Percentiles rank a stretch among this genome's conserved stretches.
These are phyloP conservation scores for Mustelus asterias DNA, from an alignment of 2,113 vertebrate genomes.

Conservation along the genomic window DNA sequence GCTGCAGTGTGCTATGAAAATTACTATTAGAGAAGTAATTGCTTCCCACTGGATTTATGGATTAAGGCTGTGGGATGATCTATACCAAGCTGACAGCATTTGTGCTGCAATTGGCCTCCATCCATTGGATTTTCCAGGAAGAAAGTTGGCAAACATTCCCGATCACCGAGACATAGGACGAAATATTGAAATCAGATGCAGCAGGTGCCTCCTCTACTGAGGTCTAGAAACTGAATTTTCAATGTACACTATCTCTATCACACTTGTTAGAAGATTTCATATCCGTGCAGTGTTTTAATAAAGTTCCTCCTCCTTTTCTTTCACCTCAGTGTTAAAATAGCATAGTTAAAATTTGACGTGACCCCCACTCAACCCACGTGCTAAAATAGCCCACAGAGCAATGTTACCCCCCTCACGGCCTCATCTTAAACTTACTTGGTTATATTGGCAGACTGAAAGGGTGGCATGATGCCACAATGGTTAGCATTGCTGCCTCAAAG, in stretches of 20 bases:
- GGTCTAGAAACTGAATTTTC: background rate
- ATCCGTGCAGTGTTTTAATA: background rate
- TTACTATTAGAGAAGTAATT: background rate
- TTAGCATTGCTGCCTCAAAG: too few relatives aligned
- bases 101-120: background rate
- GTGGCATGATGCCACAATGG: too few relatives aligned
- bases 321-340: background rate
- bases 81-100: constrained; percentile 6
- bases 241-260: background rate
- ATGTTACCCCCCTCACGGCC: too few relatives aligned
- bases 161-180: background rate
- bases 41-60: background rate
- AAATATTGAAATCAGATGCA: background rate
- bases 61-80: constrained; percentile 18
- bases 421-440: background rate
- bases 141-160: background rate
- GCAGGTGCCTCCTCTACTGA: background rate
- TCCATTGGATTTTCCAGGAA: background rate
- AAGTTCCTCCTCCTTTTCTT: background rate
- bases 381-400: background rate
- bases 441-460: background rate
- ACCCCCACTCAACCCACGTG: background rate
- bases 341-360: background rate
- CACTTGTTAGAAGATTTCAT: background rate
- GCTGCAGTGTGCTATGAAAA: constrained; percentile 15